Conservation (phyloP, 2,113 vertebrate species). For the Hiodon alosoides region DNA sequence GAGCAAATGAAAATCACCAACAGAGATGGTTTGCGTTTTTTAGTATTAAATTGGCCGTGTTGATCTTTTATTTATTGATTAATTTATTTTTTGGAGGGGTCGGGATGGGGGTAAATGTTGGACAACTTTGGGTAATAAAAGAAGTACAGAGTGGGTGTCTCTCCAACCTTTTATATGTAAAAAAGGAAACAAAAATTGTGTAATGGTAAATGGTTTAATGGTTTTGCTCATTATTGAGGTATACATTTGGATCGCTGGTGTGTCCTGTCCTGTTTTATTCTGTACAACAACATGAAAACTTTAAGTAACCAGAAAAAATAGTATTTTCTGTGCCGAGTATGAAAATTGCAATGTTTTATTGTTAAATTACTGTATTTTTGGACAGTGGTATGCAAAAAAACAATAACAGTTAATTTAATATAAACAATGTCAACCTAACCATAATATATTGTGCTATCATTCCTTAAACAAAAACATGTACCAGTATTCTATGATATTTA, state of each 20-base stretch:
- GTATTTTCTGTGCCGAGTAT: conserved; percentile 35
- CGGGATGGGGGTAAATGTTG: conserved; percentile 41
- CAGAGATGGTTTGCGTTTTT: conserved; percentile 42
- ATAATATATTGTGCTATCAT: conserved; percentile 46
- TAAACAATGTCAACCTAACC: conserved; percentile 38
- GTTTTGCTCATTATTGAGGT: conserved; percentile 69
- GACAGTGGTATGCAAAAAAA: conserved; percentile 70
- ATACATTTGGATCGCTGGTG: conserved; percentile 64
- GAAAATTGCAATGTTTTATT: conserved; percentile 61
- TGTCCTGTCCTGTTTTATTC: conserved; percentile 66
- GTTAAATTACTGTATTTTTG: conserved; percentile 71
- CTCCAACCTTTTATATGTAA: conserved; percentile 57
- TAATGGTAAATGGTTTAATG: conserved; percentile 67
- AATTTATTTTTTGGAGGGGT: conserved; percentile 28
- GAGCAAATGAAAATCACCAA: conserved; percentile 55
- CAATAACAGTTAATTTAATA: conserved; percentile 37
- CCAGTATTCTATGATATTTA: conserved; percentile 31
- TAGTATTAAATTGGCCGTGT: conserved; percentile 45
- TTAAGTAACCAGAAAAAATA: conserved; percentile 56
- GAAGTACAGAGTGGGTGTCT: conserved; percentile 52
- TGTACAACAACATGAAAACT: conserved; percentile 63
- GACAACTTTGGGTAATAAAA: conserved; percentile 56
- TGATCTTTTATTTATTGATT: conserved; percentile 31
- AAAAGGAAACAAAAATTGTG: conserved; percentile 57
- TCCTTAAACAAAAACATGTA: conserved; percentile 59